These are phyloP conservation scores for Palaemon carinicauda DNA, from an alignment of 1,140 invertebrate genomes.

Conservation along the genomic window DNA sequence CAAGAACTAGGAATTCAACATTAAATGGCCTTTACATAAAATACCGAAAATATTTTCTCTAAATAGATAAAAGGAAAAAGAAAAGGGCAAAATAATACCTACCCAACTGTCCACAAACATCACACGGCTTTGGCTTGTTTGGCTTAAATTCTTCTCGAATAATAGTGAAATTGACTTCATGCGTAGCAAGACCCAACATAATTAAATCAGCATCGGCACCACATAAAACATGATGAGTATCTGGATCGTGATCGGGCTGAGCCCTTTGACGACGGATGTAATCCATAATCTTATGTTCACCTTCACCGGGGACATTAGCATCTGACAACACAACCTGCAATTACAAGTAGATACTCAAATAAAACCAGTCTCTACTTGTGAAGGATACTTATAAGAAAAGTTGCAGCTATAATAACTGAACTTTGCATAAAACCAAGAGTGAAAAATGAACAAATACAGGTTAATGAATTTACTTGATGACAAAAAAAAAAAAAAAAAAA, in stretches of 20 bases:
- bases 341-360: background rate
- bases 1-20: too few species aligned
- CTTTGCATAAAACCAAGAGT: too few species aligned
- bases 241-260: constrained; percentile 93
- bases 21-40: too few species aligned
- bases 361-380: background rate
- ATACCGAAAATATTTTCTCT: too few species aligned
- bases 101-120: constrained; percentile 94
- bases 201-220: constrained; percentile 99
- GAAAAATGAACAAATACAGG: too few species aligned
- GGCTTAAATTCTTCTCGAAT: constrained; percentile 98
- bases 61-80: too few species aligned
- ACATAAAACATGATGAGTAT: constrained; percentile 96
- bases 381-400: background rate
- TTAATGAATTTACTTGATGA: too few species aligned
- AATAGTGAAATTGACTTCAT: constrained; percentile 98
- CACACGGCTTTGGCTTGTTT: constrained; percentile 94
- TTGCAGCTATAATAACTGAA: background rate
- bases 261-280: constrained; percentile 94
- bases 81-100: constrained; percentile 56
- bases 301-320: constrained; percentile 98
- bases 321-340: constrained; percentile 87
- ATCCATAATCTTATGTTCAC: constrained; percentile 99
- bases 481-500: too few species aligned
- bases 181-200: constrained; percentile 97